These are phyloP conservation scores for Syngnathus typhle DNA, from an alignment of 2,113 vertebrate species.

Conservation along the genomic window DNA sequence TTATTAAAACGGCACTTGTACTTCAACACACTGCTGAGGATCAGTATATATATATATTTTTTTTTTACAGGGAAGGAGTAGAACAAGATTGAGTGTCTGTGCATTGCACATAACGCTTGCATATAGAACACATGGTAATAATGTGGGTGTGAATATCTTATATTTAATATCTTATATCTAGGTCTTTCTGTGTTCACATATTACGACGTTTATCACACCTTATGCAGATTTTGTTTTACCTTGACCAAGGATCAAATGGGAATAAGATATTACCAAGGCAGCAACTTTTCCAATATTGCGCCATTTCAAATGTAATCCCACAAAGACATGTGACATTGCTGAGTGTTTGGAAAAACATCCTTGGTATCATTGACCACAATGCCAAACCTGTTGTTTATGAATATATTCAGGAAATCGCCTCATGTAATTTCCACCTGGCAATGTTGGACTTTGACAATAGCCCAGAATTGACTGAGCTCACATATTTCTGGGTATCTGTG, in stretches of 20 bases:
- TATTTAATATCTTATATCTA: neutral
- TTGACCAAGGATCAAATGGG: conserved; percentile 40
- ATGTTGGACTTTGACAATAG: conserved; percentile 41
- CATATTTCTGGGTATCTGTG: conserved; percentile 50
- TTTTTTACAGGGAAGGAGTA: neutral
- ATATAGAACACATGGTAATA: neutral
- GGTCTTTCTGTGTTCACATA: conserved; percentile 11
- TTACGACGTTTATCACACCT: conserved; percentile 9
- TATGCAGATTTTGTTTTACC: conserved; percentile 49
- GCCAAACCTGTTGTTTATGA: conserved; percentile 54
- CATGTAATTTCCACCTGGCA: conserved; percentile 38
- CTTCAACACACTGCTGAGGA: conserved; percentile 81
- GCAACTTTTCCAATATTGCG: conserved; percentile 24
- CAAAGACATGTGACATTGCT: conserved; percentile 39
- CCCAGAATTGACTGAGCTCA: conserved; percentile 28
- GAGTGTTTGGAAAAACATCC: conserved; percentile 15
- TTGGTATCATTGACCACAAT: conserved; percentile 24
- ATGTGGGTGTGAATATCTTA: neutral
- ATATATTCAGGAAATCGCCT: conserved; percentile 39
- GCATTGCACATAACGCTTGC: neutral
- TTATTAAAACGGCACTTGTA: conserved; percentile 97
- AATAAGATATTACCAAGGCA: conserved; percentile 4
- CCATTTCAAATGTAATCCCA: conserved; percentile 30
- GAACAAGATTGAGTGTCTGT: neutral
- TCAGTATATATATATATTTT: conserved; percentile 70